Conservation (phyloP, 2,888 invertebrate genomes). For the Drosophila siamana region DNA sequence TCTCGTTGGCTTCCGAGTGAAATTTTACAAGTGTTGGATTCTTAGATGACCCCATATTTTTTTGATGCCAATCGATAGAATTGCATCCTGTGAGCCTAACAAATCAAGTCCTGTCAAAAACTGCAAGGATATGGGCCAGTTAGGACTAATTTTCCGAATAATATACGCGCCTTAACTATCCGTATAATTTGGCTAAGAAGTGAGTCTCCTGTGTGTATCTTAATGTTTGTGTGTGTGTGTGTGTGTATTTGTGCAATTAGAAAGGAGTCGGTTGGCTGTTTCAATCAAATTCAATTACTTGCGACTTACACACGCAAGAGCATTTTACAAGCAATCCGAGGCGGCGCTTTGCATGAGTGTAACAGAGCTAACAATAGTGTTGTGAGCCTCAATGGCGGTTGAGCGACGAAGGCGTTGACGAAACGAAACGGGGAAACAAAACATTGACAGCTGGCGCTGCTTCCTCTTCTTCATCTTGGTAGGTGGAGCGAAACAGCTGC, state of each 20-base stretch:
- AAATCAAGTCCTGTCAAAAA: background rate
- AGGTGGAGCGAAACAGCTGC: slow-evolving; percentile 53
- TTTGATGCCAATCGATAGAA: background rate
- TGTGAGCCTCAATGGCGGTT: slow-evolving; percentile 52
- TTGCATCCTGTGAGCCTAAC: background rate
- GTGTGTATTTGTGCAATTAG: background rate
- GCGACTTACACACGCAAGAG: slow-evolving; percentile 5
- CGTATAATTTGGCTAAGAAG: background rate
- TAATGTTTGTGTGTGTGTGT: background rate
- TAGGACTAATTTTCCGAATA: background rate
- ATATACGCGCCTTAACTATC: background rate
- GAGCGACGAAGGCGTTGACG: slow-evolving; percentile 54
- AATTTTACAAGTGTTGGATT: background rate
- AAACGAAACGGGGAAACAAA: slow-evolving; percentile 29
- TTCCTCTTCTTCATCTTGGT: slow-evolving; percentile 22
- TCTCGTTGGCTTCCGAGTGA: background rate
- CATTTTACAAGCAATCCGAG: slow-evolving; percentile 19
- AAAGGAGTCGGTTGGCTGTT: slow-evolving; percentile 1
- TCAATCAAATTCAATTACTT: slow-evolving; percentile 15
- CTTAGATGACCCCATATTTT: background rate
- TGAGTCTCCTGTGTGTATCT: background rate
- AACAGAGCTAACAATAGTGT: slow-evolving; percentile 62
- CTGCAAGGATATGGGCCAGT: background rate
- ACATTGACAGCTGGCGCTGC: slow-evolving; percentile 41
- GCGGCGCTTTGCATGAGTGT: slow-evolving; percentile 39